These are phyloP conservation scores for Rhopalosiphum maidis DNA, from an alignment of 1,140 invertebrate species.

Conservation along the genomic window DNA sequence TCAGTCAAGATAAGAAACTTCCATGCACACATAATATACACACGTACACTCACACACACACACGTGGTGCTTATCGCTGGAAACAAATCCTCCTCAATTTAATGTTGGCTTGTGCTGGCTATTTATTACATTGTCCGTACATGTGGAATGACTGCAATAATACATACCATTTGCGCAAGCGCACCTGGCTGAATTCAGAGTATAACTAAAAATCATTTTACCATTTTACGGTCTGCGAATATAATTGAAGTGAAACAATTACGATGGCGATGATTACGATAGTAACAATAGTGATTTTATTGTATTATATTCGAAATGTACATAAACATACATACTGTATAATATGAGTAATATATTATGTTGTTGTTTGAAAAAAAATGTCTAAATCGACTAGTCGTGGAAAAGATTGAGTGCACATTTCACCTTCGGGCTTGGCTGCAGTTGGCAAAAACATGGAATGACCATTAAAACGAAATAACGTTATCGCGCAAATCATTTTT, in stretches of 20 bases:
- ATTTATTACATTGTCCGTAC: slow-evolving; percentile 32
- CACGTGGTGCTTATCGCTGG: slow-evolving; percentile 24
- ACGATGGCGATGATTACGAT: background rate
- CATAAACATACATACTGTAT: background rate
- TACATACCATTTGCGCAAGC: background rate
- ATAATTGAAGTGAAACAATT: background rate
- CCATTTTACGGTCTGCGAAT: background rate
- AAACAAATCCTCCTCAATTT: slow-evolving; percentile 45
- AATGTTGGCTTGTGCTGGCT: slow-evolving; percentile 13
- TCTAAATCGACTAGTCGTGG: background rate
- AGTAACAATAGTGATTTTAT: background rate
- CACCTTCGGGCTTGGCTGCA: background rate
- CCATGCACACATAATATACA: background rate
- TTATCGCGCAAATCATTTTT: background rate
- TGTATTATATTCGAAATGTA: background rate
- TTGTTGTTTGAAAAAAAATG: background rate
- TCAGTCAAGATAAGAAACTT: slow-evolving; percentile 40
- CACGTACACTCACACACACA: background rate
- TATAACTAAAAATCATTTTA: background rate
- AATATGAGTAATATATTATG: background rate
- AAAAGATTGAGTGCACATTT: slow-evolving; percentile 54
- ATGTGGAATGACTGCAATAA: slow-evolving; percentile 20
- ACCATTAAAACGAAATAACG: slow-evolving; percentile 50
- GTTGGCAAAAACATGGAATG: slow-evolving; percentile 50
- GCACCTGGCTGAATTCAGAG: too few relatives aligned